Percentiles rank a stretch among this genome's conserved stretches.
Conservation (phyloP, 2,888 invertebrate genomes). For the Amblyjoppa fuscipennis region DNA sequence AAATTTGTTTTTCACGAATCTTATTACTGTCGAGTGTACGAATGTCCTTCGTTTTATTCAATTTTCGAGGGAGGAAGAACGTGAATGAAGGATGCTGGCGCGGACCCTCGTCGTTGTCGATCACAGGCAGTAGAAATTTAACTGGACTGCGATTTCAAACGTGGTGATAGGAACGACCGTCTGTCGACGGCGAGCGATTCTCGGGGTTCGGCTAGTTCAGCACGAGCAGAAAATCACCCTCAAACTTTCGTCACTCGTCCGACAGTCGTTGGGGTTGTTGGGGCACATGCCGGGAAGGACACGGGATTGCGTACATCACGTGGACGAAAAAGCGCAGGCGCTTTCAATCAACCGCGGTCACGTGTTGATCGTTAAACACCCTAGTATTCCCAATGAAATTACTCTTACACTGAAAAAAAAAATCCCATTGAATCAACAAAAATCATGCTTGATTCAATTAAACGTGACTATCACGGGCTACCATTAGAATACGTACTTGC, state of each 20-base stretch:
- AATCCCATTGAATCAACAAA: too few species aligned
- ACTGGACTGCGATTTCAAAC: not conserved
- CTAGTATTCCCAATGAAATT: conserved; percentile 31
- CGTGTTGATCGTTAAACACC: conserved; percentile 79
- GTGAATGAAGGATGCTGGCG: not conserved
- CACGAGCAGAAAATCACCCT: conserved; percentile 13
- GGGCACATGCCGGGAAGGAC: not conserved
- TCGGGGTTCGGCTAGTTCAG: not conserved
- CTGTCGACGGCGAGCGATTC: not conserved
- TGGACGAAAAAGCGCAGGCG: conserved; percentile 64
- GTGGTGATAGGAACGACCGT: not conserved
- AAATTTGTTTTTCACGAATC: not conserved
- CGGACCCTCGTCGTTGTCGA: not conserved
- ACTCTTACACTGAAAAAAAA: not conserved
- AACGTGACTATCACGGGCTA: too few species aligned
- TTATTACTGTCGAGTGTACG: conserved; percentile 15
- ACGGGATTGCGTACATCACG: conserved; percentile 14
- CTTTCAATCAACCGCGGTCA: conserved; percentile 63
- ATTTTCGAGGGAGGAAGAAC: conserved; percentile 5
- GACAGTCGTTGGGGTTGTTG: conserved; percentile 32
- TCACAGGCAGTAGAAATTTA: not conserved
- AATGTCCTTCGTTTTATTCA: conserved; percentile 13
- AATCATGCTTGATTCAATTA: too few species aligned
- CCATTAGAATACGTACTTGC: too few species aligned
- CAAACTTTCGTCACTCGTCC: conserved; percentile 44